A percentile compares a stretch with the other conserved stretches of the same genome.
phyloP scores from a whole-genome alignment of 2,888 invertebrate species.

The Copidosoma aretas region DNA sequence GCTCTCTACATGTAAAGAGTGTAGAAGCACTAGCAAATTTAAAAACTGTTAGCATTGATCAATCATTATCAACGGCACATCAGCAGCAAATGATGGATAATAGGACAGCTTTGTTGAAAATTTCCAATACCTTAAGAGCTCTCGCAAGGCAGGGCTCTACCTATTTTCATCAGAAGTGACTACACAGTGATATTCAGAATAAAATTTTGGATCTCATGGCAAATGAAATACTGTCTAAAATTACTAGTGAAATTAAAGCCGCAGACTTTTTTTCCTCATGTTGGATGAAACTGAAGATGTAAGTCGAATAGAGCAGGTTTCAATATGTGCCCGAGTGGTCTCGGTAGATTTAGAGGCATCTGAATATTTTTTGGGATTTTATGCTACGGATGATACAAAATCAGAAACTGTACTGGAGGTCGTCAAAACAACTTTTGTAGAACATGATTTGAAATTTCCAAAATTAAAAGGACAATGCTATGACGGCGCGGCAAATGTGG shows the following conservation, averaged over 20 bases:
- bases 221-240: too few relatives aligned
- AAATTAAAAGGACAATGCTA: slow-evolving; percentile 40
- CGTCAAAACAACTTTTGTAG: slow-evolving; percentile 16
- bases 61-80: too few relatives aligned
- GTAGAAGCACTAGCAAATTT: too few relatives aligned
- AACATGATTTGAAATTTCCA: slow-evolving; percentile 8
- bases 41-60: too few relatives aligned
- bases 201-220: too few relatives aligned
- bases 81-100: too few relatives aligned
- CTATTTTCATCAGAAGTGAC: too few relatives aligned
- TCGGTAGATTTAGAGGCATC: slow-evolving; percentile 15
- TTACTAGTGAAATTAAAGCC: neutral
- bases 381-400: slow-evolving; percentile 12
- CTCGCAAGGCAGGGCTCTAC: too few relatives aligned
- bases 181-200: too few relatives aligned
- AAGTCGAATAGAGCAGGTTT: slow-evolving; percentile 38
- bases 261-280: slow-evolving; percentile 9
- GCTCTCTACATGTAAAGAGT: too few relatives aligned
- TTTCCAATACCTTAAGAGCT: too few relatives aligned
- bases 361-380: slow-evolving; percentile 21
- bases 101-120: too few relatives aligned
- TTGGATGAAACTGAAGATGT: slow-evolving; percentile 40
- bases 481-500: slow-evolving; percentile 40
- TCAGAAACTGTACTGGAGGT: slow-evolving; percentile 14
- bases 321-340: slow-evolving; percentile 35